A percentile compares a stretch with the other conserved stretches of the same genome.
These are phyloP conservation scores for Eupristina koningsbergeri DNA, from an alignment of 1,140 invertebrate species.

Conservation along the genomic window DNA sequence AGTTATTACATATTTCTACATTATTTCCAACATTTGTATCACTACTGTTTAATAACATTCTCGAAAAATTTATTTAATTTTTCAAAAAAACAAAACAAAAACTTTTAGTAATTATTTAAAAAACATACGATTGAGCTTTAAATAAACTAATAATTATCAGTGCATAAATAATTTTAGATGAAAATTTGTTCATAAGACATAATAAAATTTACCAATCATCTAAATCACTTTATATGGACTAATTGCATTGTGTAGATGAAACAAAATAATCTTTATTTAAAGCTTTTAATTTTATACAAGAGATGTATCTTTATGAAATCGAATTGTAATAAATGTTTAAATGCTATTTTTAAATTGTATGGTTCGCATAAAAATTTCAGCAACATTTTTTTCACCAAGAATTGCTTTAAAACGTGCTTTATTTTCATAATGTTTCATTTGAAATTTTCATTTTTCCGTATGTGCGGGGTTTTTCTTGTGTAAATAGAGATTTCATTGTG, in stretches of 20 bases:
- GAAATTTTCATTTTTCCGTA: neutral
- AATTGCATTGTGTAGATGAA: constrained; percentile 5
- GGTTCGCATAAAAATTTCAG: neutral
- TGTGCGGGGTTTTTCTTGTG: neutral
- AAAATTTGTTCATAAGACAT: neutral
- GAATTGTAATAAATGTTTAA: neutral
- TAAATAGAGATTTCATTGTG: neutral
- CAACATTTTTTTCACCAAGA: neutral
- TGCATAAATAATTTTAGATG: neutral
- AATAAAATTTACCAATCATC: constrained; percentile 12
- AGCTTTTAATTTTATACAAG: neutral
- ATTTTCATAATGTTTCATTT: neutral
- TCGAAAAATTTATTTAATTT: too few relatives aligned
- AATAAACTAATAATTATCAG: neutral
- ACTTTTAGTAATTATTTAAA: too few relatives aligned
- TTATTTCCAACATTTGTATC: too few relatives aligned
- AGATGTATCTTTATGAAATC: neutral
- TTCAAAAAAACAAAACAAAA: too few relatives aligned
- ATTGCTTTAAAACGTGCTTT: neutral
- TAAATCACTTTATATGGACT: neutral
- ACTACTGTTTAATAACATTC: too few relatives aligned
- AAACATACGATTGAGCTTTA: neutral
- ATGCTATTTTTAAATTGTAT: neutral
- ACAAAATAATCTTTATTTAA: neutral
- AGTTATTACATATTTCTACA: too few relatives aligned